Conservation (phyloP, 2,797 vertebrate genomes). For the Sebastiscus tertius region DNA sequence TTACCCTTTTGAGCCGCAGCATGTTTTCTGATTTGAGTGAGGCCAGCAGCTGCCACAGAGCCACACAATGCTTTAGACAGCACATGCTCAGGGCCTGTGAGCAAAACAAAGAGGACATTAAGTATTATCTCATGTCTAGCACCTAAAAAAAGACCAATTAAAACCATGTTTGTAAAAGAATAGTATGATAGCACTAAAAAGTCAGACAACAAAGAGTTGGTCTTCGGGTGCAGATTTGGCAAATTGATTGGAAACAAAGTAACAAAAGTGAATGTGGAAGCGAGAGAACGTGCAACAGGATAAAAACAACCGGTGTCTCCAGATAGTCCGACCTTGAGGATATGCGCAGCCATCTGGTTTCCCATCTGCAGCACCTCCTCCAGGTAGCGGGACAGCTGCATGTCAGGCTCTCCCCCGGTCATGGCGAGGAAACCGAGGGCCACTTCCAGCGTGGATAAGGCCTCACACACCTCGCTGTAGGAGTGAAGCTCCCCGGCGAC, state of each 20-base stretch:
- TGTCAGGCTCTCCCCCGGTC: constrained; percentile 84
- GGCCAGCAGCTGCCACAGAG: constrained; percentile 92
- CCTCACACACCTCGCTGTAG: constrained; percentile 93
- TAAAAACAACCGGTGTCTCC: neutral
- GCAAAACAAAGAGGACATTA: neutral
- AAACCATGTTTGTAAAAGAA: neutral
- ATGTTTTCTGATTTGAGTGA: constrained; percentile 91
- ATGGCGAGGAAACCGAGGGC: constrained; percentile 92
- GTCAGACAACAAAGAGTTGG: neutral
- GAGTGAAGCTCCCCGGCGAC: constrained; percentile 89
- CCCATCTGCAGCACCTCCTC: constrained; percentile 89
- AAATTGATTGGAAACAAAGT: constrained; percentile 1
- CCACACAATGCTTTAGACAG: constrained; percentile 86
- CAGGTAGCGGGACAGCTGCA: constrained; percentile 86
- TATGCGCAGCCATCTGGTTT: constrained; percentile 84
- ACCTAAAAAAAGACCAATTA: neutral
- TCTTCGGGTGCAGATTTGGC: neutral
- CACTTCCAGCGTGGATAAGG: constrained; percentile 87
- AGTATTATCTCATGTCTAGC: neutral
- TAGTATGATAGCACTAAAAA: neutral
- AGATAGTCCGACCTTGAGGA: constrained; percentile 85
- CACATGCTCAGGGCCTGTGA: constrained; percentile 86
- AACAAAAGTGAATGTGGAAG: neutral
- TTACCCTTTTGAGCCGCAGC: constrained; percentile 88
- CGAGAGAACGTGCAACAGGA: constrained; percentile 6